Evolutionary conservation across 2,113 vertebrate species (phyloP), one percentile per base, ranked within the genome.

Genomic region (Phalacrocorax aristotelis): DNA sequence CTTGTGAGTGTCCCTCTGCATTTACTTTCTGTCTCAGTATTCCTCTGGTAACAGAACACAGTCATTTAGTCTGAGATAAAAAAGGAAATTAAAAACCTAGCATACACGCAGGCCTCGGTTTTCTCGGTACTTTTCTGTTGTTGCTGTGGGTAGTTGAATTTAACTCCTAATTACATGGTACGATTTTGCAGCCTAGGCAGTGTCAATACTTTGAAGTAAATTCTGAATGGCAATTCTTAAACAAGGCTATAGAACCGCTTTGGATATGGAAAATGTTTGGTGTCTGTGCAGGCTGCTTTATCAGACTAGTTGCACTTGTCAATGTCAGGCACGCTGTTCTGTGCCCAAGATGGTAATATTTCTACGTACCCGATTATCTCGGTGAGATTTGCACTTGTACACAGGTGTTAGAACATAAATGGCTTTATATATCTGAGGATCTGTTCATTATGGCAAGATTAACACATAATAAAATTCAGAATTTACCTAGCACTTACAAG

Each of bases 151-250:
- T 66, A 83, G 87, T 7, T 62, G 75, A 85, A 57, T 85, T 91
- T 85, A 85, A 69, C 90, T 95, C 78, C 77, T 93, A 87, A 95
- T 96, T 96, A 85, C 58, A 72, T 9, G 82, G 87, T 84, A 34
- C 16, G 11, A 11, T 61, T 83, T 76, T 93, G 66, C 77, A 90
- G 93, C 49, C 64, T 7, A 22, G 42, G 42, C 44, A 34, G 25
- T 29, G n/a, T 23, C 40, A 83, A 13, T 91, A 34, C 74, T 84
- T 81, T 51, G 29, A 30, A 91, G 80, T 83, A 69, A 85, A 85
- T 48, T 72, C 69, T 55, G 17, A 60, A 22, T 5, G 27, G 44
- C 25, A 74, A 15, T 54, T 70, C 15, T 83, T 74, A 49, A 89
- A 58, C 64, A 58, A 78, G 42, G 72, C 60, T 77, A 38, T 13